Evolutionary conservation across 2,888 invertebrate species (phyloP).

Genomic region (Allacma fusca): DNA sequence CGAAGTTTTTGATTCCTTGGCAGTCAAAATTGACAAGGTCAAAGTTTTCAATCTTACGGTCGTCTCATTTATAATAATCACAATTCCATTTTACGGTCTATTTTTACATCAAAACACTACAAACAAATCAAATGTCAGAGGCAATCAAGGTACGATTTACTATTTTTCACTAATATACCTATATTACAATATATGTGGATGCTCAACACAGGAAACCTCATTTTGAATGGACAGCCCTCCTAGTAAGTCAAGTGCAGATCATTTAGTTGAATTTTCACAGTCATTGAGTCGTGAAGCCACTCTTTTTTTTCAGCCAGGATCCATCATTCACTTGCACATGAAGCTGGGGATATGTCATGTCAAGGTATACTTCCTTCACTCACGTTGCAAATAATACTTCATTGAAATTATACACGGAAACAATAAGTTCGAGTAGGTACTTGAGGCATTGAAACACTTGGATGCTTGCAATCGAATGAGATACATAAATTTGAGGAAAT

Average conservation of each 20-base stretch:
- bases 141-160: neutral
- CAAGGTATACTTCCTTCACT: too few relatives aligned
- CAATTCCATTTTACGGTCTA: neutral
- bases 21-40: constrained; percentile 10
- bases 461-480: too few relatives aligned
- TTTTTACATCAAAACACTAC: neutral
- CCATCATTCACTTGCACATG: too few relatives aligned
- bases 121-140: neutral
- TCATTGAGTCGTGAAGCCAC: constrained; percentile 7
- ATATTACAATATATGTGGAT: neutral
- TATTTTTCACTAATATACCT: neutral
- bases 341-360: too few relatives aligned
- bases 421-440: too few relatives aligned
- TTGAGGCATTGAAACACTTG: too few relatives aligned
- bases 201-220: neutral
- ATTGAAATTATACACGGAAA: too few relatives aligned
- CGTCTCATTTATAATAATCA: neutral
- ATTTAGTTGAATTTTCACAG: constrained; percentile 10
- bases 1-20: neutral
- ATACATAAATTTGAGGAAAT: too few relatives aligned
- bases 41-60: neutral
- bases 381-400: too few relatives aligned
- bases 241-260: neutral
- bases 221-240: neutral
- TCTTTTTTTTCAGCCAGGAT: neutral